These are phyloP conservation scores for Drosophila rufa DNA, from an alignment of 1,140 invertebrate species.

Conservation along the genomic window DNA sequence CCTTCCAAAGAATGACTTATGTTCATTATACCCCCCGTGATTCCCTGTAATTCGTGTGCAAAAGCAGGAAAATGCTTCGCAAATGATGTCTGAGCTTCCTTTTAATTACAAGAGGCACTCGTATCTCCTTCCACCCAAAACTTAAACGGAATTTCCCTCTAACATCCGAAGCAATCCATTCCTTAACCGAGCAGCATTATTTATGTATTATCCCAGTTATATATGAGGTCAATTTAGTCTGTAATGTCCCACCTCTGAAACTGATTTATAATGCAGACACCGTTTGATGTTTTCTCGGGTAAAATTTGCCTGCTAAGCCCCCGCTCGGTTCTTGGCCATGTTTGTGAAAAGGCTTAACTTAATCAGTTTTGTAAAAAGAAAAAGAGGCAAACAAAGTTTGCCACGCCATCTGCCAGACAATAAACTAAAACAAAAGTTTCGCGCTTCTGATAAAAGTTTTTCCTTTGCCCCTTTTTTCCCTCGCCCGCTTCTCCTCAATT, in stretches of 20 bases:
- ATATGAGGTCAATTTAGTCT: conserved; percentile 38
- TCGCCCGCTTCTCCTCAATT: neutral
- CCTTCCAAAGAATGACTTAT: accelerated
- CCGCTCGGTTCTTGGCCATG: neutral
- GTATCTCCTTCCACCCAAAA: neutral
- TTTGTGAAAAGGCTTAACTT: conserved; percentile 44
- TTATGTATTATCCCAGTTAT: conserved; percentile 35
- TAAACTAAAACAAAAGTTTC: conserved; percentile 79
- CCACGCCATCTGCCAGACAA: conserved; percentile 63
- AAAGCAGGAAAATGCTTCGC: conserved; percentile 17
- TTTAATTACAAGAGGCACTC: conserved; percentile 53
- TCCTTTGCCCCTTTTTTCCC: neutral
- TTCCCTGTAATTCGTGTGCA: conserved; percentile 6
- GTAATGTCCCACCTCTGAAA: conserved; percentile 6
- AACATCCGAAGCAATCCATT: neutral
- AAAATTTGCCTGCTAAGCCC: conserved; percentile 39
- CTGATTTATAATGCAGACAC: conserved; percentile 57
- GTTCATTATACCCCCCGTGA: neutral
- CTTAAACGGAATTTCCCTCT: conserved; percentile 16
- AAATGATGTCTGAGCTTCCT: conserved; percentile 22
- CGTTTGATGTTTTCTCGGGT: conserved; percentile 34
- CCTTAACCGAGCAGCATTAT: conserved; percentile 13
- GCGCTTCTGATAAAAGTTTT: conserved; percentile 64
- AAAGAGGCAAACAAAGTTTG: conserved; percentile 45
- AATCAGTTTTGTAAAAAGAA: conserved; percentile 63